A percentile compares a stretch with the other conserved stretches of the same genome.
Conservation (phyloP, 2,113 vertebrate species). For the Narcine bancroftii region DNA sequence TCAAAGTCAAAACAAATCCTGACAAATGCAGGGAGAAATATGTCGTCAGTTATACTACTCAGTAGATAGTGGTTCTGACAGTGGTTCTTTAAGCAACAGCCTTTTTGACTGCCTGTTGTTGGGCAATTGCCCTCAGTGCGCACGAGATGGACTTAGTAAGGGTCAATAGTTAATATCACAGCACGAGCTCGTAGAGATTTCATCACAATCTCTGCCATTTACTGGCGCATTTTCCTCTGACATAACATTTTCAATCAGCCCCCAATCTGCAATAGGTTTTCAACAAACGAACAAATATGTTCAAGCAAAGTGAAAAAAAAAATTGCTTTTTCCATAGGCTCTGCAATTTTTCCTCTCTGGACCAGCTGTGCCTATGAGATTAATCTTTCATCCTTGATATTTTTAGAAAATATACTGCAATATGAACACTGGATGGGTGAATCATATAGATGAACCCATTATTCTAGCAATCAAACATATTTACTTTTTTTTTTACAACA, state of each 20-base stretch:
- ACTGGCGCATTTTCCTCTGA: not conserved
- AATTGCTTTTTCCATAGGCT: not conserved
- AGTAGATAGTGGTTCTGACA: not conserved
- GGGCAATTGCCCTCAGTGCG: not conserved
- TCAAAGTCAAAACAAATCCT: not conserved
- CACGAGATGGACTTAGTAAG: not conserved
- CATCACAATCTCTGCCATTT: not conserved
- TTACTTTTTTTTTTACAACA: not conserved
- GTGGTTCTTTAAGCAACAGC: not conserved
- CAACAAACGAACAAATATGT: not conserved
- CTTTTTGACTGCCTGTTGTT: not conserved
- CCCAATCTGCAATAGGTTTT: not conserved
- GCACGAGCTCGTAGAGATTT: not conserved
- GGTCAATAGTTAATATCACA: not conserved
- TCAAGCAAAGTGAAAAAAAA: not conserved
- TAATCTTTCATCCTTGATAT: not conserved
- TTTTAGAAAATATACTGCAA: not conserved
- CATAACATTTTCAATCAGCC: not conserved
- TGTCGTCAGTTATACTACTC: too few species aligned
- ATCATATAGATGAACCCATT: not conserved
- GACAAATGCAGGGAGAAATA: not conserved
- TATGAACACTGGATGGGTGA: not conserved
- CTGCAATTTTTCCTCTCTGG: not conserved
- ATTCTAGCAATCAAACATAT: not conserved
- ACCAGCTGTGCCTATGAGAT: not conserved